Percentiles rank a stretch among this genome's conserved stretches.
Evolutionary conservation across 2,888 invertebrate genomes (phyloP).

Genomic region (Drosophila neotestacea): DNA sequence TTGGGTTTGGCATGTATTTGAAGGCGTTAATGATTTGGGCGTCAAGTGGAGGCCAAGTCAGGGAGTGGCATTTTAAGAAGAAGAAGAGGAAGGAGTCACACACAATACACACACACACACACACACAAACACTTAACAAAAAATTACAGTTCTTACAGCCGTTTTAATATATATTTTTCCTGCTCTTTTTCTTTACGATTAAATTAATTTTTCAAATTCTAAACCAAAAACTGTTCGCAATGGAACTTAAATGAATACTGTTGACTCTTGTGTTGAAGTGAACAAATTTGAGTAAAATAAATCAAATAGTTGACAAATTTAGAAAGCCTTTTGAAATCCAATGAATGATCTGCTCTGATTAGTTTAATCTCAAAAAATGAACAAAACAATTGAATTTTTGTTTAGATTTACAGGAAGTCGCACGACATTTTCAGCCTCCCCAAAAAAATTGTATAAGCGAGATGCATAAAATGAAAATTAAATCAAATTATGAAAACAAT

Average conservation of each 20-base stretch:
- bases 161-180: too few relatives aligned
- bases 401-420: conserved; percentile 32
- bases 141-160: too few relatives aligned
- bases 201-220: conserved; percentile 7
- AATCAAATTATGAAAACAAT: conserved; percentile 10
- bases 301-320: conserved; percentile 12
- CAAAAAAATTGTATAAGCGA: conserved; percentile 3
- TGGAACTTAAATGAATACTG: conserved; percentile 34
- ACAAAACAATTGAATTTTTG: conserved; percentile 45
- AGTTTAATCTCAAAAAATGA: conserved; percentile 30
- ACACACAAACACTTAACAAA: not conserved
- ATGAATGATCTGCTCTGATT: conserved; percentile 65
- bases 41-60: conserved; percentile 41
- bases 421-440: conserved; percentile 7
- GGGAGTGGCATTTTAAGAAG: conserved; percentile 3
- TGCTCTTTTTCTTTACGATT: not conserved
- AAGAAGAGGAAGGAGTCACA: not conserved
- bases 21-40: conserved; percentile 51
- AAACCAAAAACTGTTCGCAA: conserved; percentile 3
- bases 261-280: not conserved
- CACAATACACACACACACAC: not conserved
- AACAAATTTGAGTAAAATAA: not conserved
- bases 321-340: conserved; percentile 16
- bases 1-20: conserved; percentile 55
- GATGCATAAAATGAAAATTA: not conserved